Conservation (phyloP, 2,888 invertebrate species). For the Mamestra brassicae region DNA sequence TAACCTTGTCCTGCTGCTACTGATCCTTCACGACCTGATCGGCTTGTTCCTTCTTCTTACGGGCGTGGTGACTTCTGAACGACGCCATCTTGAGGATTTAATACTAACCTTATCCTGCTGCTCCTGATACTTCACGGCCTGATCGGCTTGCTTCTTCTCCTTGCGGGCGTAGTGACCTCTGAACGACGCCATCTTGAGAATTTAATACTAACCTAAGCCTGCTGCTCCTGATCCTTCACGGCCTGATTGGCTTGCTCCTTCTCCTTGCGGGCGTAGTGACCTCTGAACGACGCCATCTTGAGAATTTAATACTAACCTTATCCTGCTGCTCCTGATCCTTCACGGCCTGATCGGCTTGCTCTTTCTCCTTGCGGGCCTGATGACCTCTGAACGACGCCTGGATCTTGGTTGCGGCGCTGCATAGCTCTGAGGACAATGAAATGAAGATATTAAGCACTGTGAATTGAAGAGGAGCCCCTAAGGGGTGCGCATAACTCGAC, state of each 20-base stretch:
- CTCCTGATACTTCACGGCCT: no score
- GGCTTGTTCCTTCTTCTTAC: no score
- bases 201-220: slow-evolving; percentile 80
- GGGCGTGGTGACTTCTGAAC: no score
- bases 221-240: slow-evolving; percentile 90
- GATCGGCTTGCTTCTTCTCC: no score
- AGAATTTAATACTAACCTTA: slow-evolving; percentile 69
- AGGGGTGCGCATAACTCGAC: no score
- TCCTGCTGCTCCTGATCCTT: slow-evolving; percentile 90
- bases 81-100: no score
- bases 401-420: slow-evolving; percentile 96
- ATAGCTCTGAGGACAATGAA: slow-evolving; percentile 92
- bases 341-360: slow-evolving; percentile 74
- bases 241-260: slow-evolving; percentile 73
- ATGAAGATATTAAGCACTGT: slow-evolving; percentile 10
- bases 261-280: slow-evolving; percentile 95
- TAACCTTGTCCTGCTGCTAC: slow-evolving; percentile 86
- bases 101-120: no score
- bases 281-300: background rate
- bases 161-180: background rate
- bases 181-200: background rate
- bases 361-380: slow-evolving; percentile 94
- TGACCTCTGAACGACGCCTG: slow-evolving; percentile 98
- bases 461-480: background rate
- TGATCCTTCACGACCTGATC: no score